These are phyloP conservation scores for Masticophis lateralis DNA, from an alignment of 2,797 vertebrate genomes.

Conservation along the genomic window DNA sequence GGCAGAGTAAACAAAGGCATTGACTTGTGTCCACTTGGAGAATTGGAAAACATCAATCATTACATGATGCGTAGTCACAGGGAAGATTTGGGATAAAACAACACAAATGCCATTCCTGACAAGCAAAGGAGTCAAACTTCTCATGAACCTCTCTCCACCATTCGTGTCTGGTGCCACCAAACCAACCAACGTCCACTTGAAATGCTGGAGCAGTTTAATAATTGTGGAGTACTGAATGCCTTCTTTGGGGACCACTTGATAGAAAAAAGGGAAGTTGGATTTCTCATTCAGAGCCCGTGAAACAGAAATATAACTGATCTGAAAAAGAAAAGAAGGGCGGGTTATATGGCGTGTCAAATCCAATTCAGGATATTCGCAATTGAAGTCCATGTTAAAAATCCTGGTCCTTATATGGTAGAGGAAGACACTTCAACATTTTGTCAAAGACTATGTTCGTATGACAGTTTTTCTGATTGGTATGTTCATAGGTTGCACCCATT, in stretches of 20 bases:
- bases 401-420: too few species aligned
- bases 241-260: background rate
- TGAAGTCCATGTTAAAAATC: background rate
- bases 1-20: background rate
- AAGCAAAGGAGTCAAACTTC: background rate
- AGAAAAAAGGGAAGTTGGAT: background rate
- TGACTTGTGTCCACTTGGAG: background rate
- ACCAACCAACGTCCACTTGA: background rate
- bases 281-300: background rate
- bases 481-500: background rate
- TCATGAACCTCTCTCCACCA: background rate
- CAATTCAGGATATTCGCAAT: background rate
- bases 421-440: too few species aligned
- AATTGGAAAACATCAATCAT: background rate
- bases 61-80: accelerated
- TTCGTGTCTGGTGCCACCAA: background rate
- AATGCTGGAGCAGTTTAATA: background rate
- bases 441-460: too few species aligned
- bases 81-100: background rate
- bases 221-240: background rate
- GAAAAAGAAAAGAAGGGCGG: background rate
- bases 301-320: background rate
- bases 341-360: background rate
- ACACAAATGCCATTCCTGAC: background rate
- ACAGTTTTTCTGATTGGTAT: background rate